These are phyloP conservation scores for Diaprepes abbreviatus DNA, from an alignment of 2,888 invertebrate species.

Conservation along the genomic window DNA sequence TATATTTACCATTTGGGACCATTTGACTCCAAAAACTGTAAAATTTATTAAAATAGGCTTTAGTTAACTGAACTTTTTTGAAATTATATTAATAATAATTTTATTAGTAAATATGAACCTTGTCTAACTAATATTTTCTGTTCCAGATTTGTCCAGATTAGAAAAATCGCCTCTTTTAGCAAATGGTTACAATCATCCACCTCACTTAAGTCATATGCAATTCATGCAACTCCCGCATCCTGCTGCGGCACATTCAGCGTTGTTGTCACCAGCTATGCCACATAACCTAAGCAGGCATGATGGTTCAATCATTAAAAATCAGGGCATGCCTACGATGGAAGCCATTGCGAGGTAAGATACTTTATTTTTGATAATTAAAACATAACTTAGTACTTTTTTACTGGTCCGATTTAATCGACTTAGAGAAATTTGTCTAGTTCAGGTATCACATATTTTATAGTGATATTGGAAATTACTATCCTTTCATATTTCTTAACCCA, in stretches of 20 bases:
- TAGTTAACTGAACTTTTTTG: no score
- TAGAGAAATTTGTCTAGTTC: no score
- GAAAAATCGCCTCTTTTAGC: slow-evolving; percentile 93
- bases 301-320: slow-evolving; percentile 86
- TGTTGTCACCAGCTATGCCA: slow-evolving; percentile 91
- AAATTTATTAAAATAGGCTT: no score
- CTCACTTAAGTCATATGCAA: slow-evolving; percentile 93
- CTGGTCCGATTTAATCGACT: no score
- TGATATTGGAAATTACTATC: no score
- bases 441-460: no score
- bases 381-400: no score
- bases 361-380: background rate
- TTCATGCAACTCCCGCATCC: slow-evolving; percentile 92
- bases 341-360: slow-evolving; percentile 84
- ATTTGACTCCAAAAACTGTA: no score
- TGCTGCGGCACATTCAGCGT: slow-evolving; percentile 79
- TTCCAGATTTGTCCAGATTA: slow-evolving; percentile 85
- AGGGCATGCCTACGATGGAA: slow-evolving; percentile 90
- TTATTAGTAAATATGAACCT: background rate
- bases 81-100: no score
- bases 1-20: no score
- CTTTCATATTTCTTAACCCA: no score
- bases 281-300: slow-evolving; percentile 88
- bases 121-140: background rate
- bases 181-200: slow-evolving; percentile 95